Percentiles rank a stretch among this genome's conserved stretches.
Evolutionary conservation across 2,888 invertebrate species (phyloP).

Genomic region (Plagodis dolabraria): DNA sequence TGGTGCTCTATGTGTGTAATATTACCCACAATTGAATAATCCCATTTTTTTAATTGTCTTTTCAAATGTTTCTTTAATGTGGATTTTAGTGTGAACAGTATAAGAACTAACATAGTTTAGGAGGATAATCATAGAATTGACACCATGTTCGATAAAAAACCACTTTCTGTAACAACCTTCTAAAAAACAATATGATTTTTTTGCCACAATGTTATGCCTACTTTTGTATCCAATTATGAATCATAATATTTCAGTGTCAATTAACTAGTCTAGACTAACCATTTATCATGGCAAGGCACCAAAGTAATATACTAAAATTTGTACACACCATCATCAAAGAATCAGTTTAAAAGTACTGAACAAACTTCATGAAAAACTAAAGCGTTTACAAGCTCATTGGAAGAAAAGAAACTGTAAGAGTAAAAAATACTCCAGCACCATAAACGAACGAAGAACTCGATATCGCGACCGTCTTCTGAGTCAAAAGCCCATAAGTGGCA

Average conservation of each 20-base stretch:
- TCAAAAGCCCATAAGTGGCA: slow-evolving; percentile 30
- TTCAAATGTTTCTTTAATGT: too few species aligned
- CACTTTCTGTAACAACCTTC: slow-evolving; percentile 30
- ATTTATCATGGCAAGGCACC: slow-evolving; percentile 37
- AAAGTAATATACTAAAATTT: slow-evolving; percentile 24
- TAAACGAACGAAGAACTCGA: slow-evolving; percentile 17
- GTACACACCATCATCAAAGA: slow-evolving; percentile 4
- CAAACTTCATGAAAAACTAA: slow-evolving; percentile 11
- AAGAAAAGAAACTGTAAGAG: slow-evolving; percentile 31
- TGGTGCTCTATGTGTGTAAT: too few species aligned
- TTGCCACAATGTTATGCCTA: slow-evolving; percentile 6
- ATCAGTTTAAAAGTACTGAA: too few species aligned
- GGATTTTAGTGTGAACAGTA: too few species aligned
- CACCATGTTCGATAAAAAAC: slow-evolving; percentile 24
- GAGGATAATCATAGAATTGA: neutral
- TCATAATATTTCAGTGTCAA: slow-evolving; percentile 7
- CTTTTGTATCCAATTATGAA: slow-evolving; percentile 8
- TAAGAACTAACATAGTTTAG: too few species aligned
- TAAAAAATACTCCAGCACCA: slow-evolving; percentile 36
- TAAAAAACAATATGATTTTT: slow-evolving; percentile 28
- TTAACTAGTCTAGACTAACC: slow-evolving; percentile 10
- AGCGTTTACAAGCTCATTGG: slow-evolving; percentile 33
- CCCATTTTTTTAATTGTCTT: too few species aligned
- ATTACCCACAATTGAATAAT: too few species aligned
- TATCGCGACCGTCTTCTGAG: slow-evolving; percentile 16